phyloP scores from a whole-genome alignment of 2,113 vertebrate species.

The Emydura subglobosa region DNA sequence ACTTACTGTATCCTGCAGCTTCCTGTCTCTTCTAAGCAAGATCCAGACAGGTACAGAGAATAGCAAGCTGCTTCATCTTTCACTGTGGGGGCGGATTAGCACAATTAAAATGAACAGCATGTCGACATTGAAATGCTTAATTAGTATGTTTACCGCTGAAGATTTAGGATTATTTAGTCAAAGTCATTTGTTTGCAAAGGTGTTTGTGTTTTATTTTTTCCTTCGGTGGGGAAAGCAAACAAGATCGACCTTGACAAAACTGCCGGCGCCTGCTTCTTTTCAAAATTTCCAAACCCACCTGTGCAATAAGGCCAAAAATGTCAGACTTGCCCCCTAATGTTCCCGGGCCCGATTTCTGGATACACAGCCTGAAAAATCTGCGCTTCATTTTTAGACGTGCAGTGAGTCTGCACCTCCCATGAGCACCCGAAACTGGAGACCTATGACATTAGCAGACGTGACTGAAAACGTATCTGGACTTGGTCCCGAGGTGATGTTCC shows the following conservation, averaged over 20 bases:
- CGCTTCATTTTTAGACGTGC: neutral
- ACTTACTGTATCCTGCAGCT: conserved; percentile 72
- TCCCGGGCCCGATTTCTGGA: neutral
- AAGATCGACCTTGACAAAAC: neutral
- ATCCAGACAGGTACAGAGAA: conserved; percentile 69
- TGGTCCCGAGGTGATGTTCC: neutral
- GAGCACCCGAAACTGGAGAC: neutral
- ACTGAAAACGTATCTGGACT: neutral
- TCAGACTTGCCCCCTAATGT: fast-evolving
- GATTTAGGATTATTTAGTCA: conserved; percentile 54
- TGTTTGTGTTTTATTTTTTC: neutral
- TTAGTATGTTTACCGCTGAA: conserved; percentile 72
- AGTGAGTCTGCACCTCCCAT: neutral
- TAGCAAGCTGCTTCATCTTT: conserved; percentile 66
- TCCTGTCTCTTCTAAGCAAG: conserved; percentile 72
- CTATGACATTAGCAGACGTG: neutral
- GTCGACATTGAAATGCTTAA: conserved; percentile 75
- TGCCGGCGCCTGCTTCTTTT: neutral
- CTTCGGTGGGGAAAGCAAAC: neutral
- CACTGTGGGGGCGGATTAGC: conserved; percentile 68
- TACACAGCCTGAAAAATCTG: neutral
- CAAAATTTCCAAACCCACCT: neutral
- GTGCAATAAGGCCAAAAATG: neutral
- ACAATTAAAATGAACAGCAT: conserved; percentile 79
- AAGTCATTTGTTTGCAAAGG: conserved; percentile 47